A percentile compares a stretch with the other conserved stretches of the same genome.
Conservation (phyloP, 2,888 invertebrate genomes). For the Podabrus alpinus region DNA sequence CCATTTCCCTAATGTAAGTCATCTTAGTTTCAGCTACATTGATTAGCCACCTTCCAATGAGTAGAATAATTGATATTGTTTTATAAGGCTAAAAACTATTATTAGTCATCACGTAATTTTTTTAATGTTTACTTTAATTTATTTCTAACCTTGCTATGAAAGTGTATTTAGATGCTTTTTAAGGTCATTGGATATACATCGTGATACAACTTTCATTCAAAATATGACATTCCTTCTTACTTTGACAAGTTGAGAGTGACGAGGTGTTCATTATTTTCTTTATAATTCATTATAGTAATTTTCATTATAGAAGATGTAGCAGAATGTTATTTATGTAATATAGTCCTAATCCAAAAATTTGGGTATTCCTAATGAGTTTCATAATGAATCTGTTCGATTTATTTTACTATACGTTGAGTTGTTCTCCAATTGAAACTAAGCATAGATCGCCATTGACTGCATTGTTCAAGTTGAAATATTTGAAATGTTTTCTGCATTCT, state of each 20-base stretch:
- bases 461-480: not conserved
- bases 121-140: not conserved
- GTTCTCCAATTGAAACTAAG: not conserved
- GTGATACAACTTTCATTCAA: not conserved
- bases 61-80: not conserved
- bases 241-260: not conserved
- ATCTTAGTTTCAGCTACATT: too few species aligned
- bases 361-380: not conserved
- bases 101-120: not conserved
- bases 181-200: not conserved
- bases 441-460: not conserved
- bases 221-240: not conserved
- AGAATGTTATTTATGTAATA: too few species aligned
- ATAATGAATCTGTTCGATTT: not conserved
- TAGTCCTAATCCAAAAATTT: not conserved
- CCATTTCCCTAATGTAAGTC: too few species aligned
- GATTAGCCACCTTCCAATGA: too few species aligned
- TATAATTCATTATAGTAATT: too few species aligned
- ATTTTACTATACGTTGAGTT: not conserved
- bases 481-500: not conserved
- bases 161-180: not conserved
- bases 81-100: not conserved
- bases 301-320: too few species aligned
- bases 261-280: too few species aligned
- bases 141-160: not conserved